phyloP scores from a whole-genome alignment of 2,888 invertebrate species.

The Sthenelais limicola region DNA sequence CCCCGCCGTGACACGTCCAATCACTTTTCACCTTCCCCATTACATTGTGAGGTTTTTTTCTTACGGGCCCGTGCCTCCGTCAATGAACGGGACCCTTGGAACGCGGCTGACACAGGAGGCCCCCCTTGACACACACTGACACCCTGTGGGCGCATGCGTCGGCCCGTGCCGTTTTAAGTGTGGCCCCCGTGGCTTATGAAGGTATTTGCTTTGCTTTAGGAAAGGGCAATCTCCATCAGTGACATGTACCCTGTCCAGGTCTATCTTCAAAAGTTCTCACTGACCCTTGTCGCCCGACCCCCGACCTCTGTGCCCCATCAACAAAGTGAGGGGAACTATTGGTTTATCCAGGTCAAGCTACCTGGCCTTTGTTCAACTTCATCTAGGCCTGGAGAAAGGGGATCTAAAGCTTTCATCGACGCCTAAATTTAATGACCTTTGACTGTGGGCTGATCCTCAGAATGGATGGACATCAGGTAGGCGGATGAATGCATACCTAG shows the following conservation, averaged over 20 bases:
- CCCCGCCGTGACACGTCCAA: constrained; percentile 21
- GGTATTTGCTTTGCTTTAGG: neutral
- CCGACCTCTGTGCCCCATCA: neutral
- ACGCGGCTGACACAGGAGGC: neutral
- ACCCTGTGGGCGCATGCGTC: constrained; percentile 28
- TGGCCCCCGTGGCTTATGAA: constrained; percentile 4
- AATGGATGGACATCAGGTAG: too few relatives aligned
- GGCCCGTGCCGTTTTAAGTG: constrained; percentile 34
- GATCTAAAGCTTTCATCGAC: too few relatives aligned
- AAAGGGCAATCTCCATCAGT: neutral
- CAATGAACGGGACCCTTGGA: neutral
- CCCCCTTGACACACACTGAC: neutral
- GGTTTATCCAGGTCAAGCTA: too few relatives aligned
- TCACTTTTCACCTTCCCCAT: constrained; percentile 13
- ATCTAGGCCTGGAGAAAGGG: too few relatives aligned
- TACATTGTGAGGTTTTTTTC: neutral
- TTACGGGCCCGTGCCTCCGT: neutral
- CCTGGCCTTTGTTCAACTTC: too few relatives aligned
- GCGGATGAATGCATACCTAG: too few relatives aligned
- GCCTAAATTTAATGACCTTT: too few relatives aligned
- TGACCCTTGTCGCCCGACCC: constrained; percentile 28
- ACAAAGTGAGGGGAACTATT: constrained; percentile 8
- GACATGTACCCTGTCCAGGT: neutral
- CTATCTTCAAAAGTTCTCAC: constrained; percentile 3
- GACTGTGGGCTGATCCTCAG: too few relatives aligned